Evolutionary conservation across 1,140 invertebrate species (phyloP).

Genomic region (Drosophila carrolli): DNA sequence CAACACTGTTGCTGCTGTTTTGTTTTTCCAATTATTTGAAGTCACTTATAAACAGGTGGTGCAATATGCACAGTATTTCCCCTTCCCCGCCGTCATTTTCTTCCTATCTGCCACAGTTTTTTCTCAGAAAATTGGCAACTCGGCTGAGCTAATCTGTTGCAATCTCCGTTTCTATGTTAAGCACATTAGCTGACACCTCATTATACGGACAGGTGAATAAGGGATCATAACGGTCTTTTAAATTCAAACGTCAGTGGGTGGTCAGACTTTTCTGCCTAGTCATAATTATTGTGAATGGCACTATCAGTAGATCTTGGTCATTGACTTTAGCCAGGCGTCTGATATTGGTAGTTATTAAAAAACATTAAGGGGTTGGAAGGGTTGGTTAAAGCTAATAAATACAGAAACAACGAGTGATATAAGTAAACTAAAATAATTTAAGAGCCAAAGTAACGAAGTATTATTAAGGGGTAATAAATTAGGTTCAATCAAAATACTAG

Average conservation of each 20-base stretch:
- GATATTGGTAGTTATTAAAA: not conserved
- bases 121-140: constrained; percentile 38
- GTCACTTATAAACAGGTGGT: constrained; percentile 39
- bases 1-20: not conserved
- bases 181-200: constrained; percentile 1
- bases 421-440: not conserved
- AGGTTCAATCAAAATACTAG: too few relatives aligned
- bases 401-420: not conserved
- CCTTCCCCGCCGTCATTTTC: not conserved
- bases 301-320: constrained; percentile 41
- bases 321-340: constrained; percentile 13
- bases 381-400: not conserved
- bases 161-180: constrained; percentile 32
- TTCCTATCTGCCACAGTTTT: constrained; percentile 22
- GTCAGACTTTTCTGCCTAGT: not conserved
- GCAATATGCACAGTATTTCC: constrained; percentile 36
- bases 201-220: not conserved
- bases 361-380: not conserved
- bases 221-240: not conserved
- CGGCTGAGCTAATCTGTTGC: constrained; percentile 29
- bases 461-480: too few relatives aligned
- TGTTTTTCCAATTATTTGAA: constrained; percentile 23
- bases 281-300: constrained; percentile 1
- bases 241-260: not conserved
- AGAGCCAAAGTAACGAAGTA: too few relatives aligned